Evolutionary conservation across 1,140 invertebrate genomes (phyloP), one percentile per base, ranked within the genome.

Genomic region (Caenorhabditis brenneri): DNA sequence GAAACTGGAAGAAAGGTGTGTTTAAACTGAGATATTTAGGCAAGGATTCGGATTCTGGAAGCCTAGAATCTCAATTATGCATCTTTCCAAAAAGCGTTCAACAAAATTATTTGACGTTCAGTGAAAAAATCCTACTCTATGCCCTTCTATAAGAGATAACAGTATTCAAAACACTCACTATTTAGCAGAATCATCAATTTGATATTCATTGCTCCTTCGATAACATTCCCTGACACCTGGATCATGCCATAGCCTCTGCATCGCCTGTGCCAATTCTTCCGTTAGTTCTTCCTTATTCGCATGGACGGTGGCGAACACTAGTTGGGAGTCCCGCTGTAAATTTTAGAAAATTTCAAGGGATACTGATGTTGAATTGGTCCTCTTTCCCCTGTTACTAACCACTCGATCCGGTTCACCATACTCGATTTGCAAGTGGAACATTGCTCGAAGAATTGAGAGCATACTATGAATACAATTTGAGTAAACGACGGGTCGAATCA

Each of bases 171-270:
- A 65, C 60, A 51, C 87, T 91, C 88, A 93, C 93, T 95, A 95
- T 93, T 95, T 94, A 15, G 95, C 94, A 88, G 94, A 95, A 88
- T 95, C 95, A 81, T 90, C 89, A 58, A 90, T 95, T 93, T 22
- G 95, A 91, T 94, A 95, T 91, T 95, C 94, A 88, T 94, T 94
- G 0, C 94, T 94, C 88, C 94, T 91, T 86, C 92, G 91, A 86
- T 93, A 95, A 86, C 94, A 94, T 86, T 94, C 92, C 88, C 94
- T 93, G 1, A 95, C 93, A 0, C 94, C 94, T 29, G 87, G 82
- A 87, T 93, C 93, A 78, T 89, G 87, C 93, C 93, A 93, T 36
- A 93, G 80, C 60, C 85, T 88, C 86, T 91, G 88, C 83, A 91
- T 91, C 19, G 89, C 90, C 5, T 53, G 55, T 22, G 84, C 84